Evolutionary conservation across 1,140 invertebrate genomes (phyloP), one percentile per base, ranked within the genome.

Genomic region (Steinernema khuongi): DNA sequence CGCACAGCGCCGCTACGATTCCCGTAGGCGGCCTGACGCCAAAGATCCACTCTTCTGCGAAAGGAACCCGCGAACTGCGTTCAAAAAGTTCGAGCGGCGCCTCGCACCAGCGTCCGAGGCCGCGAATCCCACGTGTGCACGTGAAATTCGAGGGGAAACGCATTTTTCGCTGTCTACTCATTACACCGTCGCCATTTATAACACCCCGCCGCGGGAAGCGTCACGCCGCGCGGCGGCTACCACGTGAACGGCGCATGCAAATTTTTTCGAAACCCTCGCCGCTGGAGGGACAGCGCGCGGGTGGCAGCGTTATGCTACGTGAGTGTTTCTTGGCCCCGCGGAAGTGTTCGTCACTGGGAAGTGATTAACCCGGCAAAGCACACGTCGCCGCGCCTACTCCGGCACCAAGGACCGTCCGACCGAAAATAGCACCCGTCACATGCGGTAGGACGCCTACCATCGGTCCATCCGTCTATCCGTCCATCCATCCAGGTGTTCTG

Each of bases 171-270:
- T 22, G 50, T 60, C 50, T 60, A 60, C 50, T 60, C 4, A 60
- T 60, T 60, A 60, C 50, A 60, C 4, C 50, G 50, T 60, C 22
- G 11, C 26, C 50, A 60, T 60, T 60, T 60, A 60, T 60, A 60
- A 60, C 50, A 60, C 26, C 4, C 50, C 50, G 50, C 7, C 50
- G 11, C 50, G 50, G 14, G 50, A 11, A 60, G 19, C 50, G 50
- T 60, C 50, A 60, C 26, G 14, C 7, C 36, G 14, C 14, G 7
- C 50, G 50, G 26, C 11, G 50, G 11, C 14, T 60, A 26, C 11
- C 50, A 60, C 50, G 50, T 60, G 50, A 60, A 60, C 50, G 4
- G 2, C 50, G 22, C 50, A 60, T 60, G 50, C 50, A 60, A 60
- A 60, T 60, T 60, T 60, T 60, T 60, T 60, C 50, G 14, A n/a